Conservation (phyloP, 2,113 vertebrate genomes). For the Alethe castanea region DNA sequence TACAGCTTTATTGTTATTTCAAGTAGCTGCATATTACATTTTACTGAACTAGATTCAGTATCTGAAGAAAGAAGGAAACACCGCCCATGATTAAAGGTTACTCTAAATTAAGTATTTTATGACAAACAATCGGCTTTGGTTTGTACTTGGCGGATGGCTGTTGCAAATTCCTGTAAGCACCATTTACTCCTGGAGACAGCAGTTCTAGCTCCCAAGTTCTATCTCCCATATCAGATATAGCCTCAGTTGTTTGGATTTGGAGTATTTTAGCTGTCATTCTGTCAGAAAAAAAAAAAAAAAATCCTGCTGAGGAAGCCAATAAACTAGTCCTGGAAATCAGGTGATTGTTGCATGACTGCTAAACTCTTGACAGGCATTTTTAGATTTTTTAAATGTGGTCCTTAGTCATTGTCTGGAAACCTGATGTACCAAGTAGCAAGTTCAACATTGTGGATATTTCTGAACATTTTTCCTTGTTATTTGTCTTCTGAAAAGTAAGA, state of each 20-base stretch:
- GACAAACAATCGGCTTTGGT: background rate
- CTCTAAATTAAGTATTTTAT: background rate
- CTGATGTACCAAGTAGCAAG: background rate
- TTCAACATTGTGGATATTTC: background rate
- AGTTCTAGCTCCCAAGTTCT: background rate
- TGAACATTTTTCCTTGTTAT: background rate
- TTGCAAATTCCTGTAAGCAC: background rate
- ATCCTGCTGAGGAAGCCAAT: background rate
- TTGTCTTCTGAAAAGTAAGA: background rate
- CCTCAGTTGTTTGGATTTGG: background rate
- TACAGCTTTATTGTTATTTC: background rate
- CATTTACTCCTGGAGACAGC: background rate
- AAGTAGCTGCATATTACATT: background rate
- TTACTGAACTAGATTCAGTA: background rate
- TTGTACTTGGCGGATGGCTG: background rate
- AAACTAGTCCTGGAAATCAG: background rate
- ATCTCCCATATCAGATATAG: accelerated
- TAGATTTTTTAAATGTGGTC: background rate
- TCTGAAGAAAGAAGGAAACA: background rate
- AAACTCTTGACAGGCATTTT: background rate
- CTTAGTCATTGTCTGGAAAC: background rate
- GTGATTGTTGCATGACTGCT: background rate
- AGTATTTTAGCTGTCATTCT: background rate
- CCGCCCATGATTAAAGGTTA: accelerated
- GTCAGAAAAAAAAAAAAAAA: background rate